Base-by-base conservation (phyloP, 2,888 invertebrate species). In the Conchocele bisecta region DNA sequence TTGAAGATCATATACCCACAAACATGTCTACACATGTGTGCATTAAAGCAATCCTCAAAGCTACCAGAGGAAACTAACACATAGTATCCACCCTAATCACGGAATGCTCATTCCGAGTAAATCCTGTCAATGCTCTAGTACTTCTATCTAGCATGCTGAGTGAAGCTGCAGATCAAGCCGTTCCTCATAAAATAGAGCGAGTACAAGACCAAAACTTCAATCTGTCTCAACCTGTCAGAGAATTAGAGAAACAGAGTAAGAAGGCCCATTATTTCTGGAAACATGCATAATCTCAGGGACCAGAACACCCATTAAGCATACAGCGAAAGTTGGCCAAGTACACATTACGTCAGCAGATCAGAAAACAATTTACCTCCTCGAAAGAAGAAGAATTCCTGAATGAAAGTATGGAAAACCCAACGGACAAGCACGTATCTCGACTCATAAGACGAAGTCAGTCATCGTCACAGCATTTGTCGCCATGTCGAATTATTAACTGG, bases 291-390 rank as follows among this genome's bases (percentile, higher is more conserved):
- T 42, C 42, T 42, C 42, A n/a, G 7, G 42, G 42, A 20, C 46
- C 46, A 46, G 46, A 46, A 46, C 46, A 46, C 17, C 46, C 46
- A 5, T 46, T 46, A 22, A 26, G 26, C 24, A 17, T 46, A 11
- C 46, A 46, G 17, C 24, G 46, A 22, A 46, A 46, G 24, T 13
- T 20, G 15, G 5, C 46, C 28, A 46, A 46, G 24, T 20, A 20
- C 28, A 17, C 17, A 4, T 24, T 46, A 26, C 24, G 46, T 13
- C 24, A 22, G 28, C 22, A 46, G 24, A 20, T 46, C 24, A 7
- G 46, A 46, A 46, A 28, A 46, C 26, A 46, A 17, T 46, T 46
- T 46, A 28, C 46, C 22, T 4, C 26, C 24, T 9, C 46, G 7
- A 46, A 28, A 46, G n/a, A n/a, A n/a, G 46, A 20, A 9, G 24